Percentiles rank a stretch among this genome's conserved stretches.
Evolutionary conservation across 2,888 invertebrate genomes (phyloP).

Genomic region (Phengaris arion): DNA sequence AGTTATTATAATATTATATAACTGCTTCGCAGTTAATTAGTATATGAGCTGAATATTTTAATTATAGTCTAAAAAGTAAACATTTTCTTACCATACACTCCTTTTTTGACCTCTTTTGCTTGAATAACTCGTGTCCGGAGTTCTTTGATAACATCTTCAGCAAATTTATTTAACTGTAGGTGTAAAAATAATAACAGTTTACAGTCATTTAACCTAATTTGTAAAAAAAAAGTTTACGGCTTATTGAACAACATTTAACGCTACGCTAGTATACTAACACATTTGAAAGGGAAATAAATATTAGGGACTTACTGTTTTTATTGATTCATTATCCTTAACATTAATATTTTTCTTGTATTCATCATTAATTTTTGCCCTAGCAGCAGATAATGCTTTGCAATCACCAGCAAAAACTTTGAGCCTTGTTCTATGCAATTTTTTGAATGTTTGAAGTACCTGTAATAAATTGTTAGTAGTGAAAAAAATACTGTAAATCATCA

Average conservation of each 20-base stretch:
- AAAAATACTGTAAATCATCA: background rate
- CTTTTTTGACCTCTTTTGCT: conserved; percentile 83
- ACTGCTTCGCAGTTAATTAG: too few species aligned
- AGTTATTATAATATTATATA: background rate
- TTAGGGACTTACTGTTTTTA: conserved; percentile 79
- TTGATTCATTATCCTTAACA: conserved; percentile 78
- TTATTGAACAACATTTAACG: too few species aligned
- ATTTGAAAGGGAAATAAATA: background rate
- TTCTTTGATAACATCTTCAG: conserved; percentile 84
- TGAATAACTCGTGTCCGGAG: conserved; percentile 86
- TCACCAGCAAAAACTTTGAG: conserved; percentile 84
- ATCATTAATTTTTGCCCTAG: conserved; percentile 86
- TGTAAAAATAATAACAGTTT: conserved; percentile 31
- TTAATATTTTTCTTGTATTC: conserved; percentile 84
- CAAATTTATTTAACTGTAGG: conserved; percentile 83
- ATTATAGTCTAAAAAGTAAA: background rate
- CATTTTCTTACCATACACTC: conserved; percentile 79
- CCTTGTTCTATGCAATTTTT: conserved; percentile 85
- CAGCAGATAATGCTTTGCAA: conserved; percentile 79
- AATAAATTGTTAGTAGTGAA: conserved; percentile 37
- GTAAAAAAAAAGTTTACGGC: too few species aligned
- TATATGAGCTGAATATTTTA: background rate
- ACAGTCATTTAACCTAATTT: background rate
- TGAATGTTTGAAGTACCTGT: conserved; percentile 85
- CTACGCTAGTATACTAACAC: background rate